Base-by-base conservation (phyloP, 1,140 invertebrate species). In the Drosophila nebulosa region DNA sequence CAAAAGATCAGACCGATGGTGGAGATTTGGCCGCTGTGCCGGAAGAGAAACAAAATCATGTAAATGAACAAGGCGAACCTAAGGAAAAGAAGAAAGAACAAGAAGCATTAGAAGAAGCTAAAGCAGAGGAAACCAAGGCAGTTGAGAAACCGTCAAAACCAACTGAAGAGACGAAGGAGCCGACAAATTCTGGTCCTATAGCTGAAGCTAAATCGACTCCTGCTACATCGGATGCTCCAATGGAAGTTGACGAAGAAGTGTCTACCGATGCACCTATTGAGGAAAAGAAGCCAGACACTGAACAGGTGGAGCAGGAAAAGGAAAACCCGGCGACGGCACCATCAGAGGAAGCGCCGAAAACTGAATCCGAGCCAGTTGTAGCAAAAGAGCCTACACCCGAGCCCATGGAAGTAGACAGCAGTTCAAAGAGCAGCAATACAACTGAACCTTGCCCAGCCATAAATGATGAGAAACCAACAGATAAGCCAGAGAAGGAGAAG, bases 351-450 rank as follows among this genome's bases (percentile, higher is more conserved):
- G 68, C 69, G 21, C 57, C 64, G 1, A 89, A 78, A 59, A 26
- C 21, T 5, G 39, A 59, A 56, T 24, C 42, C 26, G 75, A 84
- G 61, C 59, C 76, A 18, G 21, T 26, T 26, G 36, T 42, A 10
- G 60, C 62, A 26, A 79, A 78, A 60, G 74, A 86, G 30, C 51
- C 63, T 46, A 84, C 89, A 18, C 78, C 84, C 7, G 89, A 90
- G 53, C 78, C 89, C 18, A 90, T 90, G 89, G 89, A 90, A 21
- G 85, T 90, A 1, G 89, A 90, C 72, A 74, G 58, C 1, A 89
- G 85, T 53, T 66, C 74, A 22, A 84, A 89, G 55, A 71, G 64
- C 46, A 90, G 69, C 46, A 90, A 67, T 78, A 62, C 68, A 50
- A 63, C 64, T 14, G 74, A 86, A 64, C 55, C 76, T 32, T 52